Evolutionary conservation across 1,140 invertebrate genomes (phyloP), one percentile per base, ranked within the genome.

Genomic region (Pomacea maculata): DNA sequence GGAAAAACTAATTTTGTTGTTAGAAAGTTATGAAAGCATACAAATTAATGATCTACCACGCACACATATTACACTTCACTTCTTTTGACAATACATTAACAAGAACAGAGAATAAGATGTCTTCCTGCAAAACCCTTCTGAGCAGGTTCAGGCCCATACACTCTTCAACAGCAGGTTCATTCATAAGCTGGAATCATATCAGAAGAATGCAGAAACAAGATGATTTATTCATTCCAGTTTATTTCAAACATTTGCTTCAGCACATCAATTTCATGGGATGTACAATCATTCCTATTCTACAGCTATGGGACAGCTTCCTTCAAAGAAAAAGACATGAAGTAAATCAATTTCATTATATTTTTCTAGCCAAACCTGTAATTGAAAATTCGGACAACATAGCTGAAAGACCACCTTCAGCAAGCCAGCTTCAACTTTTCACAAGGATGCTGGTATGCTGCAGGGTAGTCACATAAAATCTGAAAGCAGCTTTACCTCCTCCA

Each of bases 101-200:
- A 17, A 61, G 15, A 61, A 61, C 15, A 17, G 15, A 61, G 57
- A 14, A 17, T 17, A 61, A 6, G 57, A 61, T 61, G 57, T 61
- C 57, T 61, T 61, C 57, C 57, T 61, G 57, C 57, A 61, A 61
- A 61, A 61, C 57, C 57, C 75, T 67, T 64, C 67, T 67, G 34
- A 54, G 77, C 77, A 54, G 77, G 77, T 67, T 78, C 29, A 67
- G 77, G 70, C 65, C 52, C 45, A 75, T n/a, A 75, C 73, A 25
- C 64, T 34, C 67, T 70, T 54, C 57, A 67, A 78, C 67, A 78
- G 77, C 77, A 29, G 63, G 45, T 21, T 71, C 75, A 77, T 45
- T 77, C 64, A 77, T 54, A 54, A 25, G 65, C 77, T 78, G 77
- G 77, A 78, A 78, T 78, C 77, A 78, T 78, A 57, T 55, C 73